These are phyloP conservation scores for Callitettix versicolor DNA, from an alignment of 1,140 invertebrate species.

Conservation along the genomic window DNA sequence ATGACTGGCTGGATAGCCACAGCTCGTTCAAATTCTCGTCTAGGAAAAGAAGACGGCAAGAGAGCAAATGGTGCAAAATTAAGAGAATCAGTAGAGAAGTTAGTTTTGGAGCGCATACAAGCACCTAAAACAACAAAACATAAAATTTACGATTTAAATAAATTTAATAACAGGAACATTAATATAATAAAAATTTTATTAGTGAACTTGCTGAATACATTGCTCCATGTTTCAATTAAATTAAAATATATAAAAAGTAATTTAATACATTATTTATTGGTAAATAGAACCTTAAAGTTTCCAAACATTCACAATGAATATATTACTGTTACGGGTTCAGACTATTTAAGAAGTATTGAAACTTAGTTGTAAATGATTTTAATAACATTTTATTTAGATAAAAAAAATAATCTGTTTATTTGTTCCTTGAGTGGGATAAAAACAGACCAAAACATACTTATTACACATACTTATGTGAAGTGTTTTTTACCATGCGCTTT, in stretches of 20 bases:
- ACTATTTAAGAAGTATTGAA: not conserved
- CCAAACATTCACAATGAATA: not conserved
- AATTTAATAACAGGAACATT: not conserved
- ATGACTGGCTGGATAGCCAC: constrained; percentile 60
- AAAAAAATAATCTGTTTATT: too few relatives aligned
- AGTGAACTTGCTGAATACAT: not conserved
- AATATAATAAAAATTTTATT: not conserved
- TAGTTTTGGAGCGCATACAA: constrained; percentile 58
- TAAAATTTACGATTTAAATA: not conserved
- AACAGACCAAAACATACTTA: too few relatives aligned
- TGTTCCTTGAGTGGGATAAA: not conserved
- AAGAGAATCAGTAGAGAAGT: constrained; percentile 55
- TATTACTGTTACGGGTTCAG: not conserved
- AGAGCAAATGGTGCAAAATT: constrained; percentile 75
- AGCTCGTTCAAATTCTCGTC: constrained; percentile 63
- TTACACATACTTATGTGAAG: too few relatives aligned
- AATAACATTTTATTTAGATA: not conserved
- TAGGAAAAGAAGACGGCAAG: constrained; percentile 72
- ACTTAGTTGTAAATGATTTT: not conserved
- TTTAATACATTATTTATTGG: not conserved
- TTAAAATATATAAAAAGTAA: not conserved
- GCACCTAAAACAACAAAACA: constrained; percentile 38
- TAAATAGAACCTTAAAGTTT: not conserved
- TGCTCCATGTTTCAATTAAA: not conserved
- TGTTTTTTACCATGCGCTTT: too few relatives aligned